Conservation (phyloP, 2,113 vertebrate species). For the Nycticebus coucang region DNA sequence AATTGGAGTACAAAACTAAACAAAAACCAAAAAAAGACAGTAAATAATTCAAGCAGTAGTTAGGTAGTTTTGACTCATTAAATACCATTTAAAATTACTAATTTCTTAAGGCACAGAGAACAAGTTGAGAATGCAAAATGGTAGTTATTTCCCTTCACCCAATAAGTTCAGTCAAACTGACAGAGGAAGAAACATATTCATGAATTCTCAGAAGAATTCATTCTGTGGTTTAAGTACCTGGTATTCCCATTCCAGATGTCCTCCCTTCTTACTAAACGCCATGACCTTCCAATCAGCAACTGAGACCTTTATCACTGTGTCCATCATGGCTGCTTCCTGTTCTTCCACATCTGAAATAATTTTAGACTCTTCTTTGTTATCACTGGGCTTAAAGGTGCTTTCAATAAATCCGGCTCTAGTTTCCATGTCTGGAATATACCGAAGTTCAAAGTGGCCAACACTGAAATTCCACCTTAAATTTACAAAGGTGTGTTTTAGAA, state of each 20-base stretch:
- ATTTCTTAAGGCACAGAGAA: neutral
- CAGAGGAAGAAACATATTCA: neutral
- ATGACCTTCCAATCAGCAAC: conserved; percentile 98
- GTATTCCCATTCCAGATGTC: conserved; percentile 96
- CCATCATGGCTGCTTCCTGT: conserved; percentile 87
- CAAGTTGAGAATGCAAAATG: neutral
- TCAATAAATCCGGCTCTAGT: conserved; percentile 92
- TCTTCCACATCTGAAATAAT: conserved; percentile 92
- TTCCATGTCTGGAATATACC: conserved; percentile 91
- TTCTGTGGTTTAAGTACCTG: conserved; percentile 87
- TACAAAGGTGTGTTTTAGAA: conserved; percentile 74
- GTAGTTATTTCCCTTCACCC: neutral
- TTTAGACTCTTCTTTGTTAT: conserved; percentile 87
- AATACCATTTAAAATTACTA: neutral
- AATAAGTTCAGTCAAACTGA: neutral
- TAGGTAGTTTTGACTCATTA: neutral
- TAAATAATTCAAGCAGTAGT: neutral
- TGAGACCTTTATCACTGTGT: conserved; percentile 96
- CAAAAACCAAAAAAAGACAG: neutral
- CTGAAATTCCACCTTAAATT: conserved; percentile 99
- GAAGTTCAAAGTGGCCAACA: conserved; percentile 97
- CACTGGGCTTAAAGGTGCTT: conserved; percentile 86
- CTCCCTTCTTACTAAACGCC: conserved; percentile 92
- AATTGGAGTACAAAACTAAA: conserved; percentile 97
- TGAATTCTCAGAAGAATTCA: neutral